Evolutionary conservation across 2,888 invertebrate genomes (phyloP).

Genomic region (Hydroisotoma schaefferi): DNA sequence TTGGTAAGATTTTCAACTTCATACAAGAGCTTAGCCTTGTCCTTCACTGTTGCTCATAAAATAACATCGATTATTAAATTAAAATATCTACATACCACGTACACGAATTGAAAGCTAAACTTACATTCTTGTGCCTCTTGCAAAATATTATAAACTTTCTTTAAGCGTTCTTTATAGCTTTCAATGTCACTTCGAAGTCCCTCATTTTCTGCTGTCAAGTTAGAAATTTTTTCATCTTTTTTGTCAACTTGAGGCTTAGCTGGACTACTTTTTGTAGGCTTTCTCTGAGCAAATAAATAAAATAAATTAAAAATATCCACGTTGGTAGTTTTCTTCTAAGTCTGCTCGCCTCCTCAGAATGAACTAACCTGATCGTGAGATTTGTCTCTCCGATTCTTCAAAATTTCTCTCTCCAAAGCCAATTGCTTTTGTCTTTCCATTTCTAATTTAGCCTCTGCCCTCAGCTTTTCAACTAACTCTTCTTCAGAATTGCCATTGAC

Average conservation of each 20-base stretch:
- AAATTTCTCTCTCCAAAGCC: slow-evolving; percentile 30
- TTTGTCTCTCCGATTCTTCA: slow-evolving; percentile 8
- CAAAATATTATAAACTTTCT: slow-evolving; percentile 66
- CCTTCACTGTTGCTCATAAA: slow-evolving; percentile 64
- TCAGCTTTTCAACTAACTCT: slow-evolving; percentile 35
- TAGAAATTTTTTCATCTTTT: slow-evolving; percentile 49
- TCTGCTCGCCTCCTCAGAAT: background rate
- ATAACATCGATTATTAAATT: slow-evolving; percentile 15
- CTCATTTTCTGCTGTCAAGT: slow-evolving; percentile 45
- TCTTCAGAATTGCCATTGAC: slow-evolving; percentile 20
- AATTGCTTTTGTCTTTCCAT: slow-evolving; percentile 37
- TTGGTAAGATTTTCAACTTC: slow-evolving; percentile 68
- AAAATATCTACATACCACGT: background rate
- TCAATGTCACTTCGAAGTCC: slow-evolving; percentile 62
- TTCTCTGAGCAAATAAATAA: no score
- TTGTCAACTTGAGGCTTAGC: background rate
- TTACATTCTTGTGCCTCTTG: slow-evolving; percentile 67
- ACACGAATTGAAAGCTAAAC: slow-evolving; percentile 47
- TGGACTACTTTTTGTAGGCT: background rate
- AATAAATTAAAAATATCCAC: background rate
- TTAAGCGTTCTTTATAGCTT: slow-evolving; percentile 67
- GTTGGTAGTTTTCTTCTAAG: background rate
- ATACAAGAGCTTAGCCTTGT: slow-evolving; percentile 69
- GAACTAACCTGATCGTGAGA: background rate
- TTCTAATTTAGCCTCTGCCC: slow-evolving; percentile 42